Conservation (phyloP, 1,140 invertebrate species). For the Drosophila setifemur region DNA sequence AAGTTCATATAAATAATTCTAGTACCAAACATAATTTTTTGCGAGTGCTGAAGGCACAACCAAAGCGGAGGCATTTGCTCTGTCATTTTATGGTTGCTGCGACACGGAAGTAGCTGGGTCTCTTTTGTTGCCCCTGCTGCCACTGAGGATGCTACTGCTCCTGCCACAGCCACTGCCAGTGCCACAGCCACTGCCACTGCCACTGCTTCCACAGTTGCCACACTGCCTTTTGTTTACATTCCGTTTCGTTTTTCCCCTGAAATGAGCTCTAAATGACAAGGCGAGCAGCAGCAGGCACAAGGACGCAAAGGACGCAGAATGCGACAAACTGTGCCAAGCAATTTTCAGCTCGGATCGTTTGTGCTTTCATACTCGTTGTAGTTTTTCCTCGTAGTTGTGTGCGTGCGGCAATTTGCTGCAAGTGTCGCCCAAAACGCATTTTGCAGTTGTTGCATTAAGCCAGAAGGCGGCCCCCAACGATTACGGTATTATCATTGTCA, state of each 20-base stretch:
- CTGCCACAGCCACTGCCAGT: background rate
- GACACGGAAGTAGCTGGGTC: conserved; percentile 50
- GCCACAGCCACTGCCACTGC: conserved; percentile 6
- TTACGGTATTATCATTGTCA: conserved; percentile 69
- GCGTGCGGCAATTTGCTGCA: conserved; percentile 61
- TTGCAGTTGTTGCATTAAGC: conserved; percentile 71
- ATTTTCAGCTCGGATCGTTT: conserved; percentile 76
- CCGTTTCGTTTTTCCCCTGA: conserved; percentile 67
- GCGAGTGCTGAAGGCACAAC: conserved; percentile 10
- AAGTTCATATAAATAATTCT: too few species aligned
- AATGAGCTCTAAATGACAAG: conserved; percentile 65
- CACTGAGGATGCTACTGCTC: too few species aligned
- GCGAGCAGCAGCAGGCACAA: conserved; percentile 20
- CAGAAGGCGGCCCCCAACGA: conserved; percentile 41
- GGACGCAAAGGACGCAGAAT: conserved; percentile 35
- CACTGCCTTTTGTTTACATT: conserved; percentile 66
- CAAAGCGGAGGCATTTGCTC: conserved; percentile 54
- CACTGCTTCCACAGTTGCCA: conserved; percentile 10
- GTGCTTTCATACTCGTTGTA: conserved; percentile 36
- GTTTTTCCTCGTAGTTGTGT: conserved; percentile 25
- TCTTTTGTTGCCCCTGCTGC: conserved; percentile 15
- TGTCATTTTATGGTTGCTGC: conserved; percentile 69
- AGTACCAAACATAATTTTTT: background rate
- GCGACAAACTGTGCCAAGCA: conserved; percentile 75
- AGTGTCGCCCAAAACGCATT: conserved; percentile 71